Evolutionary conservation across 1,140 invertebrate genomes (phyloP).

Genomic region (Orius insidiosus): DNA sequence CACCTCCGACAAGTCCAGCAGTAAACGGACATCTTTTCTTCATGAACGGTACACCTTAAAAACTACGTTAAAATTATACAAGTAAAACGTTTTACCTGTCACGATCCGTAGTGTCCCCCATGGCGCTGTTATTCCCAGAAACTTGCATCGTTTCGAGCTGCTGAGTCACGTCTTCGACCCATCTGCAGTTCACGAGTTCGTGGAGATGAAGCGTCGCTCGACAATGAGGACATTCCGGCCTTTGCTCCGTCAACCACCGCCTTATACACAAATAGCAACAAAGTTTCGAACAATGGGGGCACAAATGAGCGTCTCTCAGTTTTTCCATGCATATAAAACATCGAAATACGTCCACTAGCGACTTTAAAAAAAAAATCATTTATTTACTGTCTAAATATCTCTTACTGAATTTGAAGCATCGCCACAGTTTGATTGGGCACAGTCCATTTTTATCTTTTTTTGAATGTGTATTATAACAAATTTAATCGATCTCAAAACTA

Average conservation of each 20-base stretch:
- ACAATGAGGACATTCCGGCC: slow-evolving; percentile 86
- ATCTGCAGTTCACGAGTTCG: slow-evolving; percentile 84
- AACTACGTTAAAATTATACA: too few relatives aligned
- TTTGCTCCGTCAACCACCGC: slow-evolving; percentile 80
- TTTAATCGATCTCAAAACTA: too few relatives aligned
- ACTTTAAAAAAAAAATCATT: slow-evolving; percentile 33
- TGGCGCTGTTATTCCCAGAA: background rate
- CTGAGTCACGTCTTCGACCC: slow-evolving; percentile 89
- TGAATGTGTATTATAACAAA: too few relatives aligned
- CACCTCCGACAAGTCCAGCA: slow-evolving; percentile 78
- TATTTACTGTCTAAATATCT: too few relatives aligned
- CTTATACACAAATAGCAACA: slow-evolving; percentile 83
- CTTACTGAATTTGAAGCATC: too few relatives aligned
- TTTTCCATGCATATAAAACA: slow-evolving; percentile 97
- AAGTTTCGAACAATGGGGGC: slow-evolving; percentile 85
- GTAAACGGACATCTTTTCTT: slow-evolving; percentile 80
- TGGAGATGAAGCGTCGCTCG: slow-evolving; percentile 72
- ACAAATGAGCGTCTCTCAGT: slow-evolving; percentile 79
- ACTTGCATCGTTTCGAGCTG: slow-evolving; percentile 71
- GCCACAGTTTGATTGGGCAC: too few relatives aligned
- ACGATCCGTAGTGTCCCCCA: slow-evolving; percentile 11
- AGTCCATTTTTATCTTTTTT: too few relatives aligned
- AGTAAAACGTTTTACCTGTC: slow-evolving; percentile 8
- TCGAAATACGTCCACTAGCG: slow-evolving; percentile 76
- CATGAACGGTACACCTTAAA: slow-evolving; percentile 56